These are phyloP conservation scores for Arion vulgaris DNA, from an alignment of 1,140 invertebrate species.

Conservation along the genomic window DNA sequence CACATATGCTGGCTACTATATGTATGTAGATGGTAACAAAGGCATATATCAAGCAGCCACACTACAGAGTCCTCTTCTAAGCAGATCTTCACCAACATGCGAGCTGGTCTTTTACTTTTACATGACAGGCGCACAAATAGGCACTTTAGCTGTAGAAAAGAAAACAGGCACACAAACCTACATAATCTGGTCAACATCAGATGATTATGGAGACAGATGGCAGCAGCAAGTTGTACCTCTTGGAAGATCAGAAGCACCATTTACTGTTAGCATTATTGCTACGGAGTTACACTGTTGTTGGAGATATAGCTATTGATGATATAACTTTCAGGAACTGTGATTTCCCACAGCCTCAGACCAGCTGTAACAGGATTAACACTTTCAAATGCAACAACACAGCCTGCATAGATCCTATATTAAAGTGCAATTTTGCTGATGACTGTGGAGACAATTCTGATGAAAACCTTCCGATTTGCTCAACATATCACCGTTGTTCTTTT, in stretches of 20 bases:
- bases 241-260: constrained; percentile 54
- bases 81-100: constrained; percentile 54
- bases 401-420: constrained; percentile 52
- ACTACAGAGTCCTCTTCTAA: constrained; percentile 40
- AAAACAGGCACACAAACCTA: constrained; percentile 47
- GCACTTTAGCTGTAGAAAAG: constrained; percentile 51
- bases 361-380: constrained; percentile 55
- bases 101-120: constrained; percentile 76
- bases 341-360: constrained; percentile 49
- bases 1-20: constrained; percentile 79
- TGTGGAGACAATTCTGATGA: constrained; percentile 72
- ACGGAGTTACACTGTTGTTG: constrained; percentile 74
- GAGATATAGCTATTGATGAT: constrained; percentile 85
- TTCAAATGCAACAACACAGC: constrained; percentile 55
- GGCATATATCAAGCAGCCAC: constrained; percentile 49
- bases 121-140: constrained; percentile 79
- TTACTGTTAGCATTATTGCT: constrained; percentile 61
- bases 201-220: constrained; percentile 58
- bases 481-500: constrained; percentile 65
- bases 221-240: constrained; percentile 55
- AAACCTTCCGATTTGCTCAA: constrained; percentile 29
- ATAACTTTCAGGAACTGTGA: constrained; percentile 75
- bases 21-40: constrained; percentile 80
- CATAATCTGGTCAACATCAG: constrained; percentile 41
- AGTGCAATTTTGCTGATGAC: constrained; percentile 71